Percentiles rank a stretch among this genome's conserved stretches.
Evolutionary conservation across 1,140 invertebrate species (phyloP).

Genomic region (Antheraea mylitta): DNA sequence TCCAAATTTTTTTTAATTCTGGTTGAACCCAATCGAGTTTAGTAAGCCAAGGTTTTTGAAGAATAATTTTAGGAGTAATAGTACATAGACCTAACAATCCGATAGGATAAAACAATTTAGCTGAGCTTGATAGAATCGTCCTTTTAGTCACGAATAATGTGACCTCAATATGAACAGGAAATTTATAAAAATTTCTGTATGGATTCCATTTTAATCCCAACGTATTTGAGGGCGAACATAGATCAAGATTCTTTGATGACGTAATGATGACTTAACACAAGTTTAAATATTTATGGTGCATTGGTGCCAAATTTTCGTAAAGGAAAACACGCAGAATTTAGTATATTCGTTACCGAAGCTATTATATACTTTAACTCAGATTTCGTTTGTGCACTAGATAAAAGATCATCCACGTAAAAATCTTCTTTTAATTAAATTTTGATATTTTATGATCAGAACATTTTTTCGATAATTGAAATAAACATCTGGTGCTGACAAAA

Average conservation of each 20-base stretch:
- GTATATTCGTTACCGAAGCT: slow-evolving; percentile 33
- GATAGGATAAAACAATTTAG: slow-evolving; percentile 43
- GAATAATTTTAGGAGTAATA: too few relatives aligned
- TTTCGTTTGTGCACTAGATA: slow-evolving; percentile 27
- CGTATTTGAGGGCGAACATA: too few relatives aligned
- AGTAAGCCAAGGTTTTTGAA: slow-evolving; percentile 27
- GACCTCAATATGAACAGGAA: too few relatives aligned
- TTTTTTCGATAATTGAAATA: slow-evolving; percentile 11
- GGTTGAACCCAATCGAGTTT: slow-evolving; percentile 18
- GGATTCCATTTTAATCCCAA: too few relatives aligned
- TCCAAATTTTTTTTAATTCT: slow-evolving; percentile 15
- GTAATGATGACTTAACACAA: too few relatives aligned
- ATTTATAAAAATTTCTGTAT: too few relatives aligned
- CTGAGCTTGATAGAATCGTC: background rate
- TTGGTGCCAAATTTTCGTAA: slow-evolving; percentile 35
- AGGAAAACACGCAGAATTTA: slow-evolving; percentile 27
- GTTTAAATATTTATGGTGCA: too few relatives aligned
- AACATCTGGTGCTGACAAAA: slow-evolving; percentile 12
- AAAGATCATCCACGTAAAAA: slow-evolving; percentile 75
- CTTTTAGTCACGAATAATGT: background rate
- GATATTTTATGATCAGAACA: slow-evolving; percentile 21
- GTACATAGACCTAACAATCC: slow-evolving; percentile 39
- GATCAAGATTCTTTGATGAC: too few relatives aligned
- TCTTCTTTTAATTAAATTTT: slow-evolving; percentile 33
- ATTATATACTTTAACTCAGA: slow-evolving; percentile 19